Evolutionary conservation across 2,113 vertebrate genomes (phyloP).

Genomic region (Austrofundulus limnaeus): DNA sequence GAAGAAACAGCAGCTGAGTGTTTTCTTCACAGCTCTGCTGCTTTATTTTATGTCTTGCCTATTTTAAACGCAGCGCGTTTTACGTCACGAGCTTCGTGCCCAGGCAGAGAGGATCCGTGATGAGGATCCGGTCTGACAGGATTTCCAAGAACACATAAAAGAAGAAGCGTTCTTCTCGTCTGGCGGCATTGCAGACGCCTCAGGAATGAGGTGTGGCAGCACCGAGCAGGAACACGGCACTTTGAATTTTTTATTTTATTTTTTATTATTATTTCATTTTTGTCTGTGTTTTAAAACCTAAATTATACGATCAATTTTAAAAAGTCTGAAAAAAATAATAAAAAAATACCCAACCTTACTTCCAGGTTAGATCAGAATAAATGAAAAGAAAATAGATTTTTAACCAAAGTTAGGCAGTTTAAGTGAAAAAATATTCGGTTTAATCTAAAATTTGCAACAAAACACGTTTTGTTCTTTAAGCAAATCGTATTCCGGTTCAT

Average conservation of each 20-base stretch:
- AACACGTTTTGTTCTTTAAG: not conserved
- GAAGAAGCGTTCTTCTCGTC: not conserved
- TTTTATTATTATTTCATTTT: too few species aligned
- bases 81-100: not conserved
- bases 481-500: not conserved
- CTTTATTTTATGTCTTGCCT: too few species aligned
- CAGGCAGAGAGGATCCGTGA: rapidly evolving
- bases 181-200: not conserved
- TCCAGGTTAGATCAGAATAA: not conserved
- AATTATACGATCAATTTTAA: too few species aligned
- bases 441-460: too few species aligned
- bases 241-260: not conserved
- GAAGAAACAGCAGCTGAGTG: too few species aligned
- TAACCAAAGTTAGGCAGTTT: not conserved
- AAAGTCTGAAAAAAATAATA: not conserved
- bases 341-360: too few species aligned
- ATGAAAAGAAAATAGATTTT: not conserved
- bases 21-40: too few species aligned
- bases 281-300: not conserved
- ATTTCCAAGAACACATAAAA: not conserved
- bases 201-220: not conserved
- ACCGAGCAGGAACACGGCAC: not conserved
- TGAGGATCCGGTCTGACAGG: conserved; percentile 21
- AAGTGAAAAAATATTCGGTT: too few species aligned
- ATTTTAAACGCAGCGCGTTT: too few species aligned